A percentile compares a stretch with the other conserved stretches of the same genome.
phyloP scores from a whole-genome alignment of 2,113 vertebrate species.

The Budorcas taxicolor region DNA sequence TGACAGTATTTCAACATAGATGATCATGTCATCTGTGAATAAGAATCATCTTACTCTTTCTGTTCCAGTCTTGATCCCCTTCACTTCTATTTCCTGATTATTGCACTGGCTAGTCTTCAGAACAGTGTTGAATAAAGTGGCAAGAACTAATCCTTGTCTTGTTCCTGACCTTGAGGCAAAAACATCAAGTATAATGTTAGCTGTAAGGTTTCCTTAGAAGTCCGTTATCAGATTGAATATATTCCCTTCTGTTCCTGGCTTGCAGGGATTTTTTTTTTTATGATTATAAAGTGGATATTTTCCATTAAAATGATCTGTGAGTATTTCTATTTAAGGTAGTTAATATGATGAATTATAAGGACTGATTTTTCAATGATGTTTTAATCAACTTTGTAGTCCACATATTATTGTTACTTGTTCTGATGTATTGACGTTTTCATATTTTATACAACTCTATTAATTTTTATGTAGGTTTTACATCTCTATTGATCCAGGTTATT shows the following conservation, averaged over 20 bases:
- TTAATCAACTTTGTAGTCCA: neutral
- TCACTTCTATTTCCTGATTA: neutral
- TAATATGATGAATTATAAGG: neutral
- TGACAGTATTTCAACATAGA: neutral
- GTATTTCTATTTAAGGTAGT: neutral
- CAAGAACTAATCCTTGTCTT: neutral
- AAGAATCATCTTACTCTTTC: neutral
- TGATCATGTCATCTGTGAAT: neutral
- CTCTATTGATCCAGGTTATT: neutral
- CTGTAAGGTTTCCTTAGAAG: neutral
- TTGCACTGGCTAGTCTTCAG: neutral
- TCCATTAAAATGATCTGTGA: neutral
- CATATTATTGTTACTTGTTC: neutral
- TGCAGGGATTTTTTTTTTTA: neutral
- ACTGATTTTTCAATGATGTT: neutral
- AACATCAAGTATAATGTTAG: neutral
- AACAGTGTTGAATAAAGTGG: neutral
- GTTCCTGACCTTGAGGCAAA: neutral
- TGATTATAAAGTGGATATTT: neutral
- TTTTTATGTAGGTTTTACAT: neutral
- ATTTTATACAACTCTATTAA: neutral
- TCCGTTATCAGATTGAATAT: neutral
- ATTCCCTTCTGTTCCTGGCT: neutral
- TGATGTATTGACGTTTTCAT: neutral
- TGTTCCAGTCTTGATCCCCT: neutral